Evolutionary conservation across 1,140 invertebrate species (phyloP).

Genomic region (Saxidomus purpurata): DNA sequence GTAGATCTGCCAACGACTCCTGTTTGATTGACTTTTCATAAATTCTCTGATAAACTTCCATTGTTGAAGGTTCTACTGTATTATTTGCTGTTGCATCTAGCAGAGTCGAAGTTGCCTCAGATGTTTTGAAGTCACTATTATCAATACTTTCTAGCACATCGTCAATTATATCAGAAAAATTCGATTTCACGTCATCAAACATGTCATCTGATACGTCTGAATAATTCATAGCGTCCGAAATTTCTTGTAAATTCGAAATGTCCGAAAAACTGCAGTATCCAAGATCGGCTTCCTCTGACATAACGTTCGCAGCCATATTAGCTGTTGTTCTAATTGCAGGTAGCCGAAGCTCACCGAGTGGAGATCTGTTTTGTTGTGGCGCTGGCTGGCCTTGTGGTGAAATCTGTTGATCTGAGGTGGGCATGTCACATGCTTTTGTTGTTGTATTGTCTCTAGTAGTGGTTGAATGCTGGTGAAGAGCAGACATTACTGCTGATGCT

Average conservation of each 20-base stretch:
- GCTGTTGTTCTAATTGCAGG: slow-evolving; percentile 24
- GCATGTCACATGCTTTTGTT: not conserved
- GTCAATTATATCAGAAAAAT: slow-evolving; percentile 54
- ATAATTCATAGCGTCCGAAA: not conserved
- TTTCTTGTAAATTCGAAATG: slow-evolving; percentile 1
- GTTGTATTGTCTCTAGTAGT: not conserved
- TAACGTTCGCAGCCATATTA: slow-evolving; percentile 58
- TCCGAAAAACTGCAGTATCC: slow-evolving; percentile 63
- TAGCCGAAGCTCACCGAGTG: slow-evolving; percentile 28
- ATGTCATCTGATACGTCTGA: slow-evolving; percentile 2
- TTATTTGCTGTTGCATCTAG: not conserved
- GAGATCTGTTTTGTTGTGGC: not conserved
- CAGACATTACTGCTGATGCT: not conserved
- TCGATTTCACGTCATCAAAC: slow-evolving; percentile 25
- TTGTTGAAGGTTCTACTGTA: not conserved
- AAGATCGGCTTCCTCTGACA: slow-evolving; percentile 57
- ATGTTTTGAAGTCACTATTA: not conserved
- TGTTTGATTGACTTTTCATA: not conserved
- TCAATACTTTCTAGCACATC: slow-evolving; percentile 33
- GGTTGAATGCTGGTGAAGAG: not conserved
- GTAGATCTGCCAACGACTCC: too few species aligned
- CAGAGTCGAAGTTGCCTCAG: not conserved
- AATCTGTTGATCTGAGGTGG: not conserved
- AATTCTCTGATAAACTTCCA: not conserved
- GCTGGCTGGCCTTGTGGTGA: not conserved